These are phyloP conservation scores for Chloroclystis v-ata DNA, from an alignment of 2,888 invertebrate genomes.

Conservation along the genomic window DNA sequence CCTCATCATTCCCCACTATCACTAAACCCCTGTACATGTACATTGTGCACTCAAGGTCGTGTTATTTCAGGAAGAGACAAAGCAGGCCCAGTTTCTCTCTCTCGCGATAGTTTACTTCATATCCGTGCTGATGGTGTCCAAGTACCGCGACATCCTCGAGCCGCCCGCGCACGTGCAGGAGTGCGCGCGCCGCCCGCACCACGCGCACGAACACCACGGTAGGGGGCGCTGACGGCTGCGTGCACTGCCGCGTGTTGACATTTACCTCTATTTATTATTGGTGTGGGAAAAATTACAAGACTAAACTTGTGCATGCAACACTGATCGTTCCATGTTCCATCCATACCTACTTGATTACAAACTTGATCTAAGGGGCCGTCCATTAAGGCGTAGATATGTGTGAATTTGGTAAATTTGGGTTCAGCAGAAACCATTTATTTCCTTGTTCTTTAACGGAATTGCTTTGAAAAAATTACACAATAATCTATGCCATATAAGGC, in stretches of 20 bases:
- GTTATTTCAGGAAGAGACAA: conserved; percentile 95
- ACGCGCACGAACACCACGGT: conserved; percentile 72
- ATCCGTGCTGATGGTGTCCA: conserved; percentile 99
- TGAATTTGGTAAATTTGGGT: too few relatives aligned
- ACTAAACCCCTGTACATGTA: conserved; percentile 18
- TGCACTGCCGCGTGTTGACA: conserved; percentile 6
- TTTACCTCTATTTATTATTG: background rate
- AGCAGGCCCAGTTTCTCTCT: conserved; percentile 99
- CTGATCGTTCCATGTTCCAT: too few relatives aligned
- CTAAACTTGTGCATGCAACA: too few relatives aligned
- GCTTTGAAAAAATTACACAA: too few relatives aligned
- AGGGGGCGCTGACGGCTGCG: conserved; percentile 22
- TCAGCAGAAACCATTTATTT: too few relatives aligned
- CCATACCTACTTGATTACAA: too few relatives aligned
- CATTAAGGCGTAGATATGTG: too few relatives aligned
- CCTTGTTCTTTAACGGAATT: too few relatives aligned
- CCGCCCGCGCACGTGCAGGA: conserved; percentile 83
- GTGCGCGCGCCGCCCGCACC: conserved; percentile 53
- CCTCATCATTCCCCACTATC: background rate
- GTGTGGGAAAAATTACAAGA: too few relatives aligned
- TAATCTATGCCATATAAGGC: too few relatives aligned
- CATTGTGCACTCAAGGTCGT: conserved; percentile 22
- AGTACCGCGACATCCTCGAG: conserved; percentile 99
- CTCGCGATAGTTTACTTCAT: conserved; percentile 99
- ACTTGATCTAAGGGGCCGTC: too few relatives aligned